A percentile compares a stretch with the other conserved stretches of the same genome.
Evolutionary conservation across 2,797 vertebrate species (phyloP).

Genomic region (Lepilemur septentrionalis): DNA sequence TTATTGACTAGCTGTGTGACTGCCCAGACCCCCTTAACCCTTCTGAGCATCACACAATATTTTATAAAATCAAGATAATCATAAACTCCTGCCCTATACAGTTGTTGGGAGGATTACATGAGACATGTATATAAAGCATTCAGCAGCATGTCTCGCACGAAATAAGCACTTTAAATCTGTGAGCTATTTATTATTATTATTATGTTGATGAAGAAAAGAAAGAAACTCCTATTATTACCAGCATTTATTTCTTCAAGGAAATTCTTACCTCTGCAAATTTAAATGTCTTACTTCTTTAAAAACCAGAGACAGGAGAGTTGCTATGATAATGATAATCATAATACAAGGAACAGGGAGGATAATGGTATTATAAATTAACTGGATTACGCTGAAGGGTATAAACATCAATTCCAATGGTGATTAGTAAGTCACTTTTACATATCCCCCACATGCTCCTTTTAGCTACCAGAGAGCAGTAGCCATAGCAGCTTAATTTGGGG

Average conservation of each 20-base stretch:
- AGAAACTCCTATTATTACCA: constrained; percentile 24
- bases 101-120: not conserved
- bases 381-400: constrained; percentile 10
- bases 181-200: not conserved
- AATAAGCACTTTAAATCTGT: constrained; percentile 31
- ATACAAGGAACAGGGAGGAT: constrained; percentile 29
- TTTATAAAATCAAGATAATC: constrained; percentile 34
- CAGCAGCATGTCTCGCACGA: constrained; percentile 26
- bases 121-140: constrained; percentile 32
- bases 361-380: constrained; percentile 35
- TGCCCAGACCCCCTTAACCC: not conserved
- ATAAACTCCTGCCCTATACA: not conserved
- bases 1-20: not conserved
- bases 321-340: not conserved
- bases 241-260: constrained; percentile 37
- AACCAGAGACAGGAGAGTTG: constrained; percentile 33
- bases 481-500: not conserved
- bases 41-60: not conserved
- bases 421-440: constrained; percentile 37
- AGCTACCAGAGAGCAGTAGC: not conserved
- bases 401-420: constrained; percentile 18
- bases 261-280: constrained; percentile 50
- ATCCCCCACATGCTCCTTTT: not conserved
- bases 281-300: constrained; percentile 25
- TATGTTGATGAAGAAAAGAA: constrained; percentile 14